Evolutionary conservation across 2,888 invertebrate genomes (phyloP).

Genomic region (Parnassius orleans): DNA sequence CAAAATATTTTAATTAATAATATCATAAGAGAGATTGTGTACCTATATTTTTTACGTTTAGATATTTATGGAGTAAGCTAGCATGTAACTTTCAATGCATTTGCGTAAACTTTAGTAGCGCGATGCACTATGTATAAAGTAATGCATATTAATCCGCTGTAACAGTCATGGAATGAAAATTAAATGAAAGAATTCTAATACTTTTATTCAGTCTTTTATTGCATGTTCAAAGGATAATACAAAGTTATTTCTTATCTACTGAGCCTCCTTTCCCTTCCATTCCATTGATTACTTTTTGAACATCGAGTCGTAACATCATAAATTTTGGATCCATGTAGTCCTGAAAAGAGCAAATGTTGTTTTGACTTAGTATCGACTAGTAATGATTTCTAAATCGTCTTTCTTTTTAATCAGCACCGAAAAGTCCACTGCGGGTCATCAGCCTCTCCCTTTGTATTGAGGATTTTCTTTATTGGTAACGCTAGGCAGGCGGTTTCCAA

Average conservation of each 20-base stretch:
- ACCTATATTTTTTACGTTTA: slow-evolving; percentile 74
- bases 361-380: too few relatives aligned
- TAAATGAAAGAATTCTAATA: slow-evolving; percentile 63
- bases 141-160: slow-evolving; percentile 47
- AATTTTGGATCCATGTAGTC: slow-evolving; percentile 75
- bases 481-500: too few relatives aligned
- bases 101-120: slow-evolving; percentile 76
- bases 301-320: slow-evolving; percentile 72
- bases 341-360: slow-evolving; percentile 36
- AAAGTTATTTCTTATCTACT: slow-evolving; percentile 9
- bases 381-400: too few relatives aligned
- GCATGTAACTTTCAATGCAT: slow-evolving; percentile 49
- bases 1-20: slow-evolving; percentile 21
- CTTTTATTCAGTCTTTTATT: slow-evolving; percentile 68
- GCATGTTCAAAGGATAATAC: slow-evolving; percentile 27
- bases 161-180: slow-evolving; percentile 66
- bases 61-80: slow-evolving; percentile 63
- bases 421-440: neutral
- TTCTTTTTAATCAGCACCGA: too few relatives aligned
- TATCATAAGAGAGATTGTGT: slow-evolving; percentile 53
- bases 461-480: too few relatives aligned
- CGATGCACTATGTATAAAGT: slow-evolving; percentile 41
- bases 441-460: too few relatives aligned
- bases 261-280: slow-evolving; percentile 54
- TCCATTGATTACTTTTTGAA: slow-evolving; percentile 68